Evolutionary conservation across 92 coral and sea anemone genomes (phyloP).

Genomic region (Porites rus): DNA sequence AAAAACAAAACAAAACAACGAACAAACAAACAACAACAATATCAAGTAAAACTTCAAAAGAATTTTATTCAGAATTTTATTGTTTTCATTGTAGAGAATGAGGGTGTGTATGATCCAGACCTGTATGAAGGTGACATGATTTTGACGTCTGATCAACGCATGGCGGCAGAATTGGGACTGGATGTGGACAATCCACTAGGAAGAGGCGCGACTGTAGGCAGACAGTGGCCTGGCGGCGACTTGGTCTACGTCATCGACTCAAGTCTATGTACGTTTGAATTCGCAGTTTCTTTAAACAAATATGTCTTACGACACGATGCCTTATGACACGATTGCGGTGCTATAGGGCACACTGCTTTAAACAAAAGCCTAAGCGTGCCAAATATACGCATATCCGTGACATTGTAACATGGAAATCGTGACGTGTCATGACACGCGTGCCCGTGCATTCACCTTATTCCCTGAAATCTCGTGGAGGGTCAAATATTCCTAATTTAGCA

Average conservation of each 20-base stretch:
- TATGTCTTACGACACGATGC: constrained; percentile 44
- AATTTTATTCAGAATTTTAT: no score
- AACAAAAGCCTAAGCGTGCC: no score
- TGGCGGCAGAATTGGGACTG: constrained; percentile 68
- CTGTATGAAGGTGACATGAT: constrained; percentile 88
- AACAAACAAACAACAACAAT: no score
- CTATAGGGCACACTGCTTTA: no score
- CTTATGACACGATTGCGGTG: constrained; percentile 61
- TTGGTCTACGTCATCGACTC: constrained; percentile 78
- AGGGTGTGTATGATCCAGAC: constrained; percentile 62
- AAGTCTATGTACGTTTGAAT: constrained; percentile 41
- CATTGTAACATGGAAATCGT: no score
- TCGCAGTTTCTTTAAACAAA: constrained; percentile 12
- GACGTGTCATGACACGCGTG: no score
- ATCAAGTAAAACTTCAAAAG: no score
- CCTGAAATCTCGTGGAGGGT: no score
- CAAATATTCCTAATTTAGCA: no score
- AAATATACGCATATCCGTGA: no score
- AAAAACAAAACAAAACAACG: no score
- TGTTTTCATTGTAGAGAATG: constrained; percentile 13
- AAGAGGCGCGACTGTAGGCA: constrained; percentile 66
- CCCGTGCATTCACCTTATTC: constrained; percentile 34
- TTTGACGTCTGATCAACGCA: constrained; percentile 69
- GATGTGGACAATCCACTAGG: constrained; percentile 75
- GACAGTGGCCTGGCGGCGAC: constrained; percentile 83